Percentiles rank a stretch among this genome's conserved stretches.
These are phyloP conservation scores for Drosophila infuscata DNA, from an alignment of 2,888 invertebrate genomes.

Conservation along the genomic window DNA sequence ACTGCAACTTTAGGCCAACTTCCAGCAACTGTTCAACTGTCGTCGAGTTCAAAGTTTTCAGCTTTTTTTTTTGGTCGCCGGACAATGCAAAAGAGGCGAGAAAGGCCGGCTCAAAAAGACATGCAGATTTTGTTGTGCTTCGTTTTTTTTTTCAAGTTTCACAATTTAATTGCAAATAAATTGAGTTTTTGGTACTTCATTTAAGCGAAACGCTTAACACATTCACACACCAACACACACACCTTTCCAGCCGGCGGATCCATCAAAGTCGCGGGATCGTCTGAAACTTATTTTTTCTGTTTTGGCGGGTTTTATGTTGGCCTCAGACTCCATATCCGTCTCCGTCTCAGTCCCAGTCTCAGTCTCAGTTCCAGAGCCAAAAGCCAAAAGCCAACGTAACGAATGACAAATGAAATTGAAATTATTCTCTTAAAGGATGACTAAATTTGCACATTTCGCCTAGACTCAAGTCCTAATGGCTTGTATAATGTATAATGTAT, in stretches of 20 bases:
- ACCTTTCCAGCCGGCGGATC: slow-evolving; percentile 56
- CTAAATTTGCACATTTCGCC: slow-evolving; percentile 39
- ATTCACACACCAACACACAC: slow-evolving; percentile 25
- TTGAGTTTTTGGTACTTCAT: slow-evolving; percentile 84
- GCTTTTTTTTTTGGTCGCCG: slow-evolving; percentile 20
- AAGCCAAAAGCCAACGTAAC: slow-evolving; percentile 72
- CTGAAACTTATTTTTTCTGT: slow-evolving; percentile 27
- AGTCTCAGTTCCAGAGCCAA: slow-evolving; percentile 25
- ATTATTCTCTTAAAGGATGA: slow-evolving; percentile 55
- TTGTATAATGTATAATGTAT: not conserved
- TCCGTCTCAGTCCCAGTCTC: slow-evolving; percentile 14
- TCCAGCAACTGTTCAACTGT: slow-evolving; percentile 28
- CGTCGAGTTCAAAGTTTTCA: slow-evolving; percentile 44
- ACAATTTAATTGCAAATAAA: slow-evolving; percentile 85
- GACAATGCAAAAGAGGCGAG: slow-evolving; percentile 42
- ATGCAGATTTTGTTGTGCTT: slow-evolving; percentile 51
- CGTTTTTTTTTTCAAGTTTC: slow-evolving; percentile 42
- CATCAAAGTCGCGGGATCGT: slow-evolving; percentile 69
- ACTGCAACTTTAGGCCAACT: slow-evolving; percentile 25
- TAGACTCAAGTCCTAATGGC: slow-evolving; percentile 4
- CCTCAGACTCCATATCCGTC: slow-evolving; percentile 6
- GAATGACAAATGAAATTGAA: slow-evolving; percentile 81
- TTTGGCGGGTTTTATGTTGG: slow-evolving; percentile 41
- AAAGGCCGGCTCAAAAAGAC: slow-evolving; percentile 29
- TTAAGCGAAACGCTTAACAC: slow-evolving; percentile 80